These are phyloP conservation scores for Tachina fera DNA, from an alignment of 2,888 invertebrate genomes.

Conservation along the genomic window DNA sequence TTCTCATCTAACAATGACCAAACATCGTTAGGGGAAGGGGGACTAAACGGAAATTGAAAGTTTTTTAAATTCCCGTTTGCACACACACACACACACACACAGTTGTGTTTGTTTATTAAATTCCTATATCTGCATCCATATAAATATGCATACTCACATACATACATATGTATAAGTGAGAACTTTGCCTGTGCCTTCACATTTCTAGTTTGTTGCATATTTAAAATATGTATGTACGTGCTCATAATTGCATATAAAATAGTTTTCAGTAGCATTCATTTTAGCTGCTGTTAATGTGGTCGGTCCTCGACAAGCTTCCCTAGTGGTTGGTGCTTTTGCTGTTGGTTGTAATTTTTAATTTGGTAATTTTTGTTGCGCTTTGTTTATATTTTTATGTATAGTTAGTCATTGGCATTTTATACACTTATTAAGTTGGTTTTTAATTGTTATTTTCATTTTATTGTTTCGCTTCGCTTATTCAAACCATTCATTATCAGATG, in stretches of 20 bases:
- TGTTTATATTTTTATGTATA: neutral
- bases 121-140: neutral
- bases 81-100: neutral
- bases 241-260: constrained; percentile 21
- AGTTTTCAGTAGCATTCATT: constrained; percentile 23
- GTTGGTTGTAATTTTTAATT: constrained; percentile 15
- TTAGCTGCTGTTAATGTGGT: constrained; percentile 42
- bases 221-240: neutral
- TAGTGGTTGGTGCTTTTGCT: constrained; percentile 17
- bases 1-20: constrained; percentile 28
- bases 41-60: constrained; percentile 54
- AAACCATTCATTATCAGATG: constrained; percentile 34
- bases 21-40: constrained; percentile 27
- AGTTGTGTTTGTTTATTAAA: constrained; percentile 32
- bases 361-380: constrained; percentile 22
- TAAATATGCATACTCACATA: too few relatives aligned
- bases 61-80: constrained; percentile 50
- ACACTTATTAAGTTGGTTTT: neutral
- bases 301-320: constrained; percentile 32
- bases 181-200: neutral
- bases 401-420: constrained; percentile 1
- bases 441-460: constrained; percentile 26
- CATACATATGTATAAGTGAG: neutral
- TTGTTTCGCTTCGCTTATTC: constrained; percentile 7
- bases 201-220: constrained; percentile 25